Evolutionary conservation across 2,888 invertebrate species (phyloP).

Genomic region (Agriopis aurantiaria): DNA sequence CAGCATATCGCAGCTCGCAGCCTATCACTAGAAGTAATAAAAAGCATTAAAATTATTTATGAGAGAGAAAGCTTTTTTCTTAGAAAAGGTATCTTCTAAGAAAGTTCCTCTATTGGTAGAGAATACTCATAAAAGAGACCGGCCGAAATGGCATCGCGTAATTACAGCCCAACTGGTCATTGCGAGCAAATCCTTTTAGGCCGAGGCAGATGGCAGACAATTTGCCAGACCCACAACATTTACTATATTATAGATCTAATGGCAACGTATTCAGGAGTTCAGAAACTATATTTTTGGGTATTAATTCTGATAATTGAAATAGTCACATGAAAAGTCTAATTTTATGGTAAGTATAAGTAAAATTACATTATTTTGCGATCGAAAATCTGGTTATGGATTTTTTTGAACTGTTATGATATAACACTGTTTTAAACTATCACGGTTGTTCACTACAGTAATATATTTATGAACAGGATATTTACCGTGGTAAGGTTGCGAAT

Average conservation of each 20-base stretch:
- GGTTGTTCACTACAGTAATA: too few species aligned
- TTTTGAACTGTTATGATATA: too few species aligned
- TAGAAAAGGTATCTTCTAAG: slow-evolving; percentile 4
- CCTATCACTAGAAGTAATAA: too few species aligned
- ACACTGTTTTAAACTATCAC: too few species aligned
- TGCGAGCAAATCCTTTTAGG: slow-evolving; percentile 66
- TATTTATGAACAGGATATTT: too few species aligned
- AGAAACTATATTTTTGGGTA: background rate
- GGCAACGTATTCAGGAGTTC: slow-evolving; percentile 8
- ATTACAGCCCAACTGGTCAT: slow-evolving; percentile 66
- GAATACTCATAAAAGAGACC: slow-evolving; percentile 48
- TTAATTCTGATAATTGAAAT: background rate
- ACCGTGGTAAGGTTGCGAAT: too few species aligned
- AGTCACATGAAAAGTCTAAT: too few species aligned
- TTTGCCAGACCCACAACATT: slow-evolving; percentile 23
- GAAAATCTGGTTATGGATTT: too few species aligned
- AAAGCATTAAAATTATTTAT: too few species aligned
- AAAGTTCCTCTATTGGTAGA: slow-evolving; percentile 19
- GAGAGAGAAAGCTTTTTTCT: background rate
- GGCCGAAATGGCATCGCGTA: slow-evolving; percentile 61
- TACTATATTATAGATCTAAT: slow-evolving; percentile 17
- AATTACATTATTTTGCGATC: too few species aligned
- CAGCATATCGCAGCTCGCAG: too few species aligned
- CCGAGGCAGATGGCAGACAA: slow-evolving; percentile 38
- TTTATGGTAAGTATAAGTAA: too few species aligned